phyloP scores from a whole-genome alignment of 2,113 vertebrate species.

The Notiomystis cincta region DNA sequence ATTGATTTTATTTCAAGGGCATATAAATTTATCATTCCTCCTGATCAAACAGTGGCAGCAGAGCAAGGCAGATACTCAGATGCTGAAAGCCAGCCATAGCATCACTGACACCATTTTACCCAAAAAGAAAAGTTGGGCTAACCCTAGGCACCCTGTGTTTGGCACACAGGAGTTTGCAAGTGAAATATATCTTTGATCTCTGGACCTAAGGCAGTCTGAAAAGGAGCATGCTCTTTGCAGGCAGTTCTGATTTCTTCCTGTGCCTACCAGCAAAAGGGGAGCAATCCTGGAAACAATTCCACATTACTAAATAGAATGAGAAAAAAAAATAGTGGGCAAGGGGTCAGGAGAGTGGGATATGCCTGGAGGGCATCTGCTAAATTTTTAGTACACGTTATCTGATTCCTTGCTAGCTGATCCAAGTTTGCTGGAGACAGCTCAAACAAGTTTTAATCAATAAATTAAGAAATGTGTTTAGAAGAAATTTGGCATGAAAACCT shows the following conservation, averaged over 20 bases:
- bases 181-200: background rate
- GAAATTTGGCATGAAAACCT: background rate
- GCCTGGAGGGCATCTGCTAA: background rate
- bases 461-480: background rate
- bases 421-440: conserved; percentile 1
- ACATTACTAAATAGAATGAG: background rate
- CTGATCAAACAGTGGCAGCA: background rate
- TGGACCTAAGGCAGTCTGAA: background rate
- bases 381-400: background rate
- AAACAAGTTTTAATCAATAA: conserved; percentile 21
- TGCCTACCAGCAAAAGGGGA: background rate
- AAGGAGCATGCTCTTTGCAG: background rate
- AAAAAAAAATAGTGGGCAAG: background rate
- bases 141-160: background rate
- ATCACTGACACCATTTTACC: background rate
- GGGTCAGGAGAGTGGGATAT: background rate
- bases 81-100: background rate
- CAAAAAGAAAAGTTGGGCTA: background rate
- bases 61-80: background rate
- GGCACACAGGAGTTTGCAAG: background rate
- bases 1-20: background rate
- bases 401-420: background rate
- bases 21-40: background rate
- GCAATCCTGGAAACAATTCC: background rate
- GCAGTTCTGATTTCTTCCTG: background rate